phyloP scores from a whole-genome alignment of 2,113 vertebrate species.

The Origma solitaria region DNA sequence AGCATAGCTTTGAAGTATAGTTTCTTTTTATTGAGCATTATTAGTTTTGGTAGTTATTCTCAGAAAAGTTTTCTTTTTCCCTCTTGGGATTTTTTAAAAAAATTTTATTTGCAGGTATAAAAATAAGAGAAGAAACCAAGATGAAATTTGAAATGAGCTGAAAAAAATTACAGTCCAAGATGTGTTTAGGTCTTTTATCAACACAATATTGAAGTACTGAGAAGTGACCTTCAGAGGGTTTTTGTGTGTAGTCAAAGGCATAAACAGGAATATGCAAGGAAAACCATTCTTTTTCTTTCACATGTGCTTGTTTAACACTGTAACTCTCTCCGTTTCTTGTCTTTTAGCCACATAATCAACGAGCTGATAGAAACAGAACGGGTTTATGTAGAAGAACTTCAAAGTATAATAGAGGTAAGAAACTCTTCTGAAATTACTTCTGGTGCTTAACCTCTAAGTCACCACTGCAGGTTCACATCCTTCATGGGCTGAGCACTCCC shows the following conservation, averaged over 20 bases:
- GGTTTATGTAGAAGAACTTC: constrained; percentile 91
- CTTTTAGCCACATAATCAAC: constrained; percentile 84
- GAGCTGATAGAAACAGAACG: constrained; percentile 94
- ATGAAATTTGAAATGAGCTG: not conserved
- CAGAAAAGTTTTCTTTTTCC: not conserved
- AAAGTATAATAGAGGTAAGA: constrained; percentile 93
- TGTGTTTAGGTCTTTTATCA: not conserved
- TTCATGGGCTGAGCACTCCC: not conserved
- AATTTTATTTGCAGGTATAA: not conserved
- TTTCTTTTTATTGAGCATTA: not conserved
- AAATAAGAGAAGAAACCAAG: not conserved
- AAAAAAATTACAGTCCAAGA: not conserved
- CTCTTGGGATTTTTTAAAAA: not conserved
- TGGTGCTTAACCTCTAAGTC: not conserved
- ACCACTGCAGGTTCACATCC: not conserved
- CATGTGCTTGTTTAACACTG: not conserved
- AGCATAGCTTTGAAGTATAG: not conserved
- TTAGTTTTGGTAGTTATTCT: not conserved
- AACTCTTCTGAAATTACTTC: not conserved
- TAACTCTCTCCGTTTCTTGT: not conserved
- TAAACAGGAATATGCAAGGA: not conserved
- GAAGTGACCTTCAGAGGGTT: not conserved
- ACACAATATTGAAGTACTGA: not conserved
- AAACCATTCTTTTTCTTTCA: not conserved
- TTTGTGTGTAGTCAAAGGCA: not conserved